These are phyloP conservation scores for Copidosoma aretas DNA, from an alignment of 2,888 invertebrate species.

Conservation along the genomic window DNA sequence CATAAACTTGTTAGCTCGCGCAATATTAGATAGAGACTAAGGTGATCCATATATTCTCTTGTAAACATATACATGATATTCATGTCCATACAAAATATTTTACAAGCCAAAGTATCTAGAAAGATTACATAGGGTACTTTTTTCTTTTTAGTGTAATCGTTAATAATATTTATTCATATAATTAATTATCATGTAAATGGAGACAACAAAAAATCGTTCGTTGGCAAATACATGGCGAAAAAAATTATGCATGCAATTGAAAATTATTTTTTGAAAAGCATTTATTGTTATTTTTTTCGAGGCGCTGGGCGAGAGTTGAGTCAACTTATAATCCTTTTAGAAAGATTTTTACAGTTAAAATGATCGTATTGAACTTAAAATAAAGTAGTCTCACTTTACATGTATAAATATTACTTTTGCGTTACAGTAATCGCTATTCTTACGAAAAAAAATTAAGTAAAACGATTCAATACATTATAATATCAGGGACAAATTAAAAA, in stretches of 20 bases:
- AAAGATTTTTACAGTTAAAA: slow-evolving; percentile 44
- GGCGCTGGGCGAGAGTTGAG: slow-evolving; percentile 60
- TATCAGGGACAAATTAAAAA: too few species aligned
- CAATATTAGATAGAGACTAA: slow-evolving; percentile 23
- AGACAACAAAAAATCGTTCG: slow-evolving; percentile 56
- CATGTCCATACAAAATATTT: slow-evolving; percentile 38
- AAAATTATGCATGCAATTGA: slow-evolving; percentile 55
- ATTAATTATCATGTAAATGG: slow-evolving; percentile 46
- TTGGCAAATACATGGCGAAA: slow-evolving; percentile 63
- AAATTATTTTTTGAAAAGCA: slow-evolving; percentile 41
- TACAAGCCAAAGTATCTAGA: slow-evolving; percentile 59
- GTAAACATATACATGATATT: slow-evolving; percentile 27
- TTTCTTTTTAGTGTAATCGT: slow-evolving; percentile 50
- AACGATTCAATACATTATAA: too few species aligned
- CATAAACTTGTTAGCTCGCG: slow-evolving; percentile 23
- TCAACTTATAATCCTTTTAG: slow-evolving; percentile 38
- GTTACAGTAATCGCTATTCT: slow-evolving; percentile 8
- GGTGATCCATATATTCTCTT: slow-evolving; percentile 23
- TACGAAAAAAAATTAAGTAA: too few species aligned
- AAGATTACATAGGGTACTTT: slow-evolving; percentile 55
- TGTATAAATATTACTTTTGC: slow-evolving; percentile 20
- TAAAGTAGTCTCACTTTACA: not conserved
- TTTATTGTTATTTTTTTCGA: slow-evolving; percentile 50
- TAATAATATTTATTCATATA: slow-evolving; percentile 57
- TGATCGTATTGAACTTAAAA: slow-evolving; percentile 21